Evolutionary conservation across 2,888 invertebrate genomes (phyloP).

Genomic region (Mesorhabditis sp.): DNA sequence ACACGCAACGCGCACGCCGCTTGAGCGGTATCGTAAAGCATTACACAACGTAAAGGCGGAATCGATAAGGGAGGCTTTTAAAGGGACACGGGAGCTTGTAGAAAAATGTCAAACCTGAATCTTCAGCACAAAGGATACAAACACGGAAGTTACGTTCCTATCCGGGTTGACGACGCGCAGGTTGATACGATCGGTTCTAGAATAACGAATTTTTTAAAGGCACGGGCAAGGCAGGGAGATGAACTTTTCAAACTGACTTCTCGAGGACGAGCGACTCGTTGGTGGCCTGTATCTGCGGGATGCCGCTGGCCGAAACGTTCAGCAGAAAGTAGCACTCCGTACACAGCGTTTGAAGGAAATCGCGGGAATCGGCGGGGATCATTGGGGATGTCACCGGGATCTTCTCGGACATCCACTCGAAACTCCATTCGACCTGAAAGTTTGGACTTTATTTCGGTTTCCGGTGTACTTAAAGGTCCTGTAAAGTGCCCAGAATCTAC

Average conservation of each 20-base stretch:
- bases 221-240: background rate
- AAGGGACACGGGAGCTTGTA: no score
- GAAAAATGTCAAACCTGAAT: slow-evolving; percentile 16
- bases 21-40: no score
- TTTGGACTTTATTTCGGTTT: background rate
- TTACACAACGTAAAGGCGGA: no score
- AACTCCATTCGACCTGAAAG: slow-evolving; percentile 45
- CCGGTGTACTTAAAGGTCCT: no score
- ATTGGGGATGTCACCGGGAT: slow-evolving; percentile 48
- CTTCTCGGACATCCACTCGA: slow-evolving; percentile 54
- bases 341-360: slow-evolving; percentile 52
- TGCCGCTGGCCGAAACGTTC: slow-evolving; percentile 49
- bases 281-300: slow-evolving; percentile 43
- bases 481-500: no score
- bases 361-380: slow-evolving; percentile 44
- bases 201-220: slow-evolving; percentile 8
- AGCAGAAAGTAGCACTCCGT: slow-evolving; percentile 52
- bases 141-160: slow-evolving; percentile 44
- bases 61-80: no score
- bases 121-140: slow-evolving; percentile 46
- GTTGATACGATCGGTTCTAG: slow-evolving; percentile 48
- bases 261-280: slow-evolving; percentile 46
- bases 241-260: slow-evolving; percentile 31
- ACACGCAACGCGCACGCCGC: no score
- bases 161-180: slow-evolving; percentile 51